Base-by-base conservation (phyloP, 1,140 invertebrate genomes). In the Diachasmimorpha longicaudata region DNA sequence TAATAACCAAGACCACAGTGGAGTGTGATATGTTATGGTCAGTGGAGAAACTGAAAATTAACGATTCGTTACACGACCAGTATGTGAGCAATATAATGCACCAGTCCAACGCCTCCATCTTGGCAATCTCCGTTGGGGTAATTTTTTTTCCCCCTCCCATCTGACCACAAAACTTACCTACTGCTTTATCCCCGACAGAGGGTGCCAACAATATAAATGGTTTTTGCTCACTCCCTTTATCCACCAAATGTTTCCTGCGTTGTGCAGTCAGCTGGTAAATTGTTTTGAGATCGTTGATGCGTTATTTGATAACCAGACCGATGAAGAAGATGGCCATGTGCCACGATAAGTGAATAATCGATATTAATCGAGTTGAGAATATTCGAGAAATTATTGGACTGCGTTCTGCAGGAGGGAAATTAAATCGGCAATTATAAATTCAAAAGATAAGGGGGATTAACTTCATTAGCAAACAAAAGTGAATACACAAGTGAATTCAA, bases 401-500 rank as follows among this genome's bases (percentile, higher is more conserved):
- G n/a, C 39, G 9, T 9, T 10, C 39, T 11, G 39, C 39, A 42
- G 2, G 13, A 1, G 39, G 13, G 9, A 42, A 42, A 11, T 42
- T 1, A 10, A 42, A 42, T 1, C 13, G 4, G 3, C 39, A 42
- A 42, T 42, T 42, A 42, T 42, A 42, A 42, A 42, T 42, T 13
- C 39, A 42, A 10, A n/a, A 42, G 39, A 42, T 42, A 42, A 42
- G 9, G 11, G 39, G 3, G 39, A 42, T 42, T 42, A 42, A 13
- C 39, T 13, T 13, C 11, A 42, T 42, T 42, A 42, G 4, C 3
- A 9, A 42, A 42, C 39, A 42, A 42, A n/a, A 42, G 19, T 16
- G 66, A 68, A 69, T 23, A n/a, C 44, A 11, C 19, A 58, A 52
- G 69, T n/a, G 25, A 36, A 67, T 67, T 48, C 66, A 79, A 74